phyloP scores from a whole-genome alignment of 2,113 vertebrate genomes.

The Chaetodon trifascialis region DNA sequence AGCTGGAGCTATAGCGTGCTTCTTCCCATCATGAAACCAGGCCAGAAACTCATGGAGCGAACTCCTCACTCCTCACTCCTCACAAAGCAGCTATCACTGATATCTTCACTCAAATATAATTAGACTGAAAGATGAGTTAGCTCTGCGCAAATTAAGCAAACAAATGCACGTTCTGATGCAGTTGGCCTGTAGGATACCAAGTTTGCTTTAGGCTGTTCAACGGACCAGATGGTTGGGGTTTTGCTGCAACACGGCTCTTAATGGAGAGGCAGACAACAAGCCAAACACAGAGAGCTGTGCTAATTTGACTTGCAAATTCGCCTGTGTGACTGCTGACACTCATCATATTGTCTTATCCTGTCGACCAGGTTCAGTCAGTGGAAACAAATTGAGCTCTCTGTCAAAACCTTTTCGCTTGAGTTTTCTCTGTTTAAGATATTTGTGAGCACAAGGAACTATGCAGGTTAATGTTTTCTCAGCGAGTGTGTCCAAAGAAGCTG shows the following conservation, averaged over 20 bases:
- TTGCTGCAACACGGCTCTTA: slow-evolving; percentile 28
- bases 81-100: not conserved
- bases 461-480: not conserved
- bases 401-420: not conserved
- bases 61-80: too few species aligned
- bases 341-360: slow-evolving; percentile 34
- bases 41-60: too few species aligned
- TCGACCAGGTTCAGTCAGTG: not conserved
- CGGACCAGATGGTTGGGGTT: slow-evolving; percentile 44
- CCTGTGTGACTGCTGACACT: slow-evolving; percentile 30
- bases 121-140: not conserved
- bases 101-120: not conserved
- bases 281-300: slow-evolving; percentile 9
- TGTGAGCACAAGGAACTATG: not conserved
- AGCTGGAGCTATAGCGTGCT: not conserved
- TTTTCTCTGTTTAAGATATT: not conserved
- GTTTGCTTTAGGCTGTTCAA: slow-evolving; percentile 23
- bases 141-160: not conserved
- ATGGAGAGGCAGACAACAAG: slow-evolving; percentile 9
- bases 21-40: not conserved
- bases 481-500: not conserved
- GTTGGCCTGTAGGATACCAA: not conserved
- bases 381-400: not conserved
- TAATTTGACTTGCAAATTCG: slow-evolving; percentile 52
- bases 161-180: not conserved